Evolutionary conservation across 2,888 invertebrate genomes (phyloP), one percentile per base, ranked within the genome.

Genomic region (Lydus trimaculatus): DNA sequence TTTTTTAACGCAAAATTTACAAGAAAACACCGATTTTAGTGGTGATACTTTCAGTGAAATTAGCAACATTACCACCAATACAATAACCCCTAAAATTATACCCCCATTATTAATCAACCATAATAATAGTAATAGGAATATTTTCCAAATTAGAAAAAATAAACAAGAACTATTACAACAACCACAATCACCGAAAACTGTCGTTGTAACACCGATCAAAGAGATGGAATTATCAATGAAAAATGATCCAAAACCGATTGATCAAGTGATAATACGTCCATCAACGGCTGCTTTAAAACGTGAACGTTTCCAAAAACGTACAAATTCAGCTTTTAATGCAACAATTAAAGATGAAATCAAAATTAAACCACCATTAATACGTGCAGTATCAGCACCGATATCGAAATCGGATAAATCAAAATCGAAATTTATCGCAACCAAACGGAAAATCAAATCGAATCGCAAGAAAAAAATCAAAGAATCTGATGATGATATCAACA

Each of bases 1-100:
- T 70, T 89, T 90, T 74, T 81, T 91, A 63, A 87, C 89, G 0
- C 88, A 88, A 71, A 87, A 86, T 23, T 83, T 85, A n/a, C 82
- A 83, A 70, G 73, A 61, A 31, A 61, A 68, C n/a, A 65, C 67
- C 15, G 65, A 68, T 17, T 11, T 11, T 31, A n/a, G n/a, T n/a
- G 59, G 43, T 48, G 61, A 36, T 48, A 60, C 17, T 31, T 31
- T 36, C 17, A 63, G 25, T 17, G 61, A 65, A 52, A 68, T 31
- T 58, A 15, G 17, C 43, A 31, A 36, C 31, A 36, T 56, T 23
- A 17, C 36, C 15, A 58, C 58, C 62, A 43, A 68, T 23, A 31
- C 31, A 5, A 58, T 66, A 58, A n/a, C 58, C 5, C 80, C 76
- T 7, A 79, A 77, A 71, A 69, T 76, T 31, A 75, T 77, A 17